phyloP scores from a whole-genome alignment of 2,888 invertebrate species.

The Leptinotarsa juncta region DNA sequence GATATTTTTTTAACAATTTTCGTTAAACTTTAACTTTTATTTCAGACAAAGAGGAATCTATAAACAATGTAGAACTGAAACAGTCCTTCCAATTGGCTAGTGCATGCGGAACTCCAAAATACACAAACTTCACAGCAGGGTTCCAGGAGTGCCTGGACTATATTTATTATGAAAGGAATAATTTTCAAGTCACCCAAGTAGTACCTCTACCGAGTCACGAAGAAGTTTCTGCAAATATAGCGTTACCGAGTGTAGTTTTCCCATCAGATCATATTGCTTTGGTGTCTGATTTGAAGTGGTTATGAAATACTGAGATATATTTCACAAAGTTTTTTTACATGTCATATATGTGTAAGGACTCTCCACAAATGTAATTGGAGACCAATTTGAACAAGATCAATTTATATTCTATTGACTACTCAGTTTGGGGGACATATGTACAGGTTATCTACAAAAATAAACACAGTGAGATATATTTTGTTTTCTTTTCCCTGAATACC shows the following conservation, averaged over 20 bases:
- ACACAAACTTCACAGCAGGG: conserved; percentile 86
- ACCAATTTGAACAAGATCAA: too few relatives aligned
- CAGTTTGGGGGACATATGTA: too few relatives aligned
- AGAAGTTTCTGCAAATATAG: conserved; percentile 78
- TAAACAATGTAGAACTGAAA: conserved; percentile 72
- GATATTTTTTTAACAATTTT: too few relatives aligned
- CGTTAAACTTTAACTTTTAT: conserved; percentile 34
- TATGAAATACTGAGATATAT: conserved; percentile 31
- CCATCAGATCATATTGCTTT: conserved; percentile 96
- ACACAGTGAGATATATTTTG: too few relatives aligned
- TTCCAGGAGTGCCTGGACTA: conserved; percentile 94
- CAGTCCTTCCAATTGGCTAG: conserved; percentile 78
- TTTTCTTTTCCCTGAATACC: too few relatives aligned
- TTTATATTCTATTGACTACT: too few relatives aligned
- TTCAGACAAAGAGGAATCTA: conserved; percentile 75
- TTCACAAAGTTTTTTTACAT: neutral
- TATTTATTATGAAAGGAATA: conserved; percentile 82
- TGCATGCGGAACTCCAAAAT: conserved; percentile 87
- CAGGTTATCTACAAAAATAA: too few relatives aligned
- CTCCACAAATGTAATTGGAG: too few relatives aligned
- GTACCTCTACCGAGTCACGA: conserved; percentile 85
- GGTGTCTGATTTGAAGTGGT: conserved; percentile 81
- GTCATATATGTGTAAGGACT: too few relatives aligned
- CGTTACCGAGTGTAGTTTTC: conserved; percentile 88
- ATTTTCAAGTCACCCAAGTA: conserved; percentile 75